These are phyloP conservation scores for Calameuta idolon DNA, from an alignment of 2,888 invertebrate species.

Conservation along the genomic window DNA sequence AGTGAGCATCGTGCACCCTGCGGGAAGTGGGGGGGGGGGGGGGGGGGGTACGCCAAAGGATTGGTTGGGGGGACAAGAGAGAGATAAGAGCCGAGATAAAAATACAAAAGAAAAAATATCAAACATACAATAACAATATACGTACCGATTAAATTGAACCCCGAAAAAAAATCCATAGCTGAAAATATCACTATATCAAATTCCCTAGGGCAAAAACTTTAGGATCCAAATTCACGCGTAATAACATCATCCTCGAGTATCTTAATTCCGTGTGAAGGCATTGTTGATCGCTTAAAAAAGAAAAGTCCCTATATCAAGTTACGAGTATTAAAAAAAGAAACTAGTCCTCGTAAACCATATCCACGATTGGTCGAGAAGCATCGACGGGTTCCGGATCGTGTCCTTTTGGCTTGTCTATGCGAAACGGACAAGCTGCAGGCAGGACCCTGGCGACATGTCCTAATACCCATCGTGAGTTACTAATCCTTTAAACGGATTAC, in stretches of 20 bases:
- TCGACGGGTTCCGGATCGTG: conserved; percentile 24
- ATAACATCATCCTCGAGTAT: background rate
- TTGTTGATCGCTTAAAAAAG: background rate
- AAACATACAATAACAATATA: conserved; percentile 12
- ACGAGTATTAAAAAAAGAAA: background rate
- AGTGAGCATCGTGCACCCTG: conserved; percentile 48
- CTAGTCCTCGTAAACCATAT: background rate
- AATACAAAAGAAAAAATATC: background rate
- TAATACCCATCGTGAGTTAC: conserved; percentile 62
- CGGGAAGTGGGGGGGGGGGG: conserved; percentile 42
- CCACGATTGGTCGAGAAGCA: background rate
- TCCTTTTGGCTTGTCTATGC: conserved; percentile 56
- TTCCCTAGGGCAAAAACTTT: background rate
- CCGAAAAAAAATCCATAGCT: background rate
- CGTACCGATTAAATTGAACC: background rate
- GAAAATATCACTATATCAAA: background rate
- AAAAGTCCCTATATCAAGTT: background rate
- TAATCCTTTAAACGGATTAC: conserved; percentile 67
- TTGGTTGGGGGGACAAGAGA: conserved; percentile 24
- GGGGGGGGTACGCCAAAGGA: conserved; percentile 31
- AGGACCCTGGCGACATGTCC: conserved; percentile 55
- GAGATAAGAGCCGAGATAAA: conserved; percentile 21
- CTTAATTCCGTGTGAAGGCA: background rate
- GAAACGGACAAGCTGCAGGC: conserved; percentile 57
- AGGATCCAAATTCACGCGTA: background rate